Evolutionary conservation across 92 coral and sea anemone species (phyloP).

Genomic region (Plumapathes pennacea): DNA sequence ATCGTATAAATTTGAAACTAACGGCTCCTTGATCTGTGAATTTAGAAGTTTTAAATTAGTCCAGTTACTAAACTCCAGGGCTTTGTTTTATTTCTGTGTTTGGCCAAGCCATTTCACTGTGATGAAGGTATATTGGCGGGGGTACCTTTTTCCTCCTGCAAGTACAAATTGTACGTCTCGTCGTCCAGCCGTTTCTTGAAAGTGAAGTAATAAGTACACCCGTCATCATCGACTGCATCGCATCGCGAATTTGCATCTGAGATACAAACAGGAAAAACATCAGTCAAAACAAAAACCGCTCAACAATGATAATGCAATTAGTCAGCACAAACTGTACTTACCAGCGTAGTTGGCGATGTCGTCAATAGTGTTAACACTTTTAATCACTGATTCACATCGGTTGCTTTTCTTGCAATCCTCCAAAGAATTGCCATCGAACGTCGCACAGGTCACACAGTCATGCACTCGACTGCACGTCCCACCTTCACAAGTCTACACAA

Average conservation of each 20-base stretch:
- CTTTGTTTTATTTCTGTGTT: too few relatives aligned
- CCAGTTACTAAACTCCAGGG: too few relatives aligned
- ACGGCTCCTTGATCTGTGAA: too few relatives aligned
- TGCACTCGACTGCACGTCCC: constrained; percentile 74
- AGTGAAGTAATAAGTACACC: constrained; percentile 83
- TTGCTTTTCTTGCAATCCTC: constrained; percentile 54
- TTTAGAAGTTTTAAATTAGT: too few relatives aligned
- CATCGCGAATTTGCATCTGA: neutral
- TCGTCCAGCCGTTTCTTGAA: constrained; percentile 52
- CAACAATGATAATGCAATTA: neutral
- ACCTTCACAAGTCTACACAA: constrained; percentile 63
- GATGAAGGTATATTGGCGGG: neutral
- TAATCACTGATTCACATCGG: constrained; percentile 62
- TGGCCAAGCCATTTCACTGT: neutral
- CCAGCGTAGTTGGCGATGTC: constrained; percentile 60
- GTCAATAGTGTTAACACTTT: constrained; percentile 57
- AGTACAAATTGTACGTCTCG: constrained; percentile 47
- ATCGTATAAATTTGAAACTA: too few relatives aligned
- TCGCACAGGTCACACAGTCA: constrained; percentile 66
- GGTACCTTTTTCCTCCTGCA: constrained; percentile 73
- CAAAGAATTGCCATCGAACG: constrained; percentile 51
- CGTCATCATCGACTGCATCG: constrained; percentile 32
- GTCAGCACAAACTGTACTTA: constrained; percentile 7
- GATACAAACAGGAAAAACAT: neutral
- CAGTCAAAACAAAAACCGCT: neutral